Evolutionary conservation across 1,140 invertebrate species (phyloP).

Genomic region (Oryctes rhinoceros): DNA sequence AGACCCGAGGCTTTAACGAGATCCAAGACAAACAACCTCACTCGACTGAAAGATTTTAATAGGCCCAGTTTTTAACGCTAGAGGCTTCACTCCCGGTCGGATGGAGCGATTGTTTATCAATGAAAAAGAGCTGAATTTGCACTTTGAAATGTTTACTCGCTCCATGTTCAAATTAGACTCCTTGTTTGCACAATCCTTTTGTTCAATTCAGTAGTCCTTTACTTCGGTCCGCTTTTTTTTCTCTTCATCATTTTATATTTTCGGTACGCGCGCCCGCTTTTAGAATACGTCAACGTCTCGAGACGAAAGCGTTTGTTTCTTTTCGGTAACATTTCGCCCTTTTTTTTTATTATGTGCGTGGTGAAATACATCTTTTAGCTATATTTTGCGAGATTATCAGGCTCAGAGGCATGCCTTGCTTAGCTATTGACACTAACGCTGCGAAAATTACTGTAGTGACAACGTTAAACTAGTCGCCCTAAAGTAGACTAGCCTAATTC

Average conservation of each 20-base stretch:
- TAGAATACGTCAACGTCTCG: not conserved
- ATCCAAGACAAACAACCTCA: constrained; percentile 56
- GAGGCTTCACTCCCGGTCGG: constrained; percentile 46
- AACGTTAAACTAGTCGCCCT: too few relatives aligned
- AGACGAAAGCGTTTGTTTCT: constrained; percentile 1
- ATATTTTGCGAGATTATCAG: not conserved
- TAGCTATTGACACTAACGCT: too few relatives aligned
- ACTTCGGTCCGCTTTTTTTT: constrained; percentile 12
- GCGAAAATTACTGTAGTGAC: too few relatives aligned
- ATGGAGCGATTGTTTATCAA: constrained; percentile 54
- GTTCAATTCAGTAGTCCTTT: constrained; percentile 40
- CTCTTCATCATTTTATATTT: constrained; percentile 6
- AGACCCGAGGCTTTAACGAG: constrained; percentile 47
- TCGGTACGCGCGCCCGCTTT: not conserved
- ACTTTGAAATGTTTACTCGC: constrained; percentile 47
- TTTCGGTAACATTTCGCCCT: not conserved
- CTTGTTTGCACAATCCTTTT: constrained; percentile 45
- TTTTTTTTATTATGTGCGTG: not conserved
- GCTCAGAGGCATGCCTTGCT: too few relatives aligned
- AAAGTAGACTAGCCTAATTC: too few relatives aligned
- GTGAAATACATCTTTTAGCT: too few relatives aligned
- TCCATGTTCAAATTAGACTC: constrained; percentile 46
- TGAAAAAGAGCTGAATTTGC: constrained; percentile 52
- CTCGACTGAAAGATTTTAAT: constrained; percentile 58
- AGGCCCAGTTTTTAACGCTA: constrained; percentile 56